These are phyloP conservation scores for Ardeotis arabs DNA, from an alignment of 2,113 vertebrate genomes.

Conservation along the genomic window DNA sequence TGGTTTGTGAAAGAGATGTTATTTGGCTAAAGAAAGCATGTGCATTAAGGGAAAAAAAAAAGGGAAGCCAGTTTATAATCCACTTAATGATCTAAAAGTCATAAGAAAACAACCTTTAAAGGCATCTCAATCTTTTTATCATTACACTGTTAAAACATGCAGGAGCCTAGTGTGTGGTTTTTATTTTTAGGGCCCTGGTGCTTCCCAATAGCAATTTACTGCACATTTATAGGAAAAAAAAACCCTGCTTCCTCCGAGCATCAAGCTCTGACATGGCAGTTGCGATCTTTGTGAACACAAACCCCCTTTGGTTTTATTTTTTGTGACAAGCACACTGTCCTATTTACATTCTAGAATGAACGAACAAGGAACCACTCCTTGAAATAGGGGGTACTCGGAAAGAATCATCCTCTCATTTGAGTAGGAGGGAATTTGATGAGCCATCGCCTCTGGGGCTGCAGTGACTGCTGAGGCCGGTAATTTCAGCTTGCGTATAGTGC, in stretches of 20 bases:
- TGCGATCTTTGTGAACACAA: background rate
- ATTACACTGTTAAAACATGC: background rate
- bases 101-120: background rate
- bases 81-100: background rate
- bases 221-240: background rate
- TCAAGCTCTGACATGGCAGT: background rate
- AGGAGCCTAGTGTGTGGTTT: background rate
- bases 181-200: background rate
- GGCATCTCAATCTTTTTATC: background rate
- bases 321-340: constrained; percentile 3
- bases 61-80: background rate
- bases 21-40: background rate
- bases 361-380: background rate
- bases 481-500: fast-evolving
- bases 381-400: background rate
- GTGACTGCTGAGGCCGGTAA: fast-evolving
- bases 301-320: background rate
- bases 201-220: background rate
- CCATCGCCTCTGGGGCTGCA: background rate
- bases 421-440: background rate
- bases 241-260: background rate
- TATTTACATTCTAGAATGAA: constrained; percentile 1
- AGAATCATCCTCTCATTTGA: background rate
- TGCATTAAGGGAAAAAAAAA: background rate
- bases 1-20: background rate